These are phyloP conservation scores for Scelioninae gen. 1 DNA, from an alignment of 2,888 invertebrate genomes.

Conservation along the genomic window DNA sequence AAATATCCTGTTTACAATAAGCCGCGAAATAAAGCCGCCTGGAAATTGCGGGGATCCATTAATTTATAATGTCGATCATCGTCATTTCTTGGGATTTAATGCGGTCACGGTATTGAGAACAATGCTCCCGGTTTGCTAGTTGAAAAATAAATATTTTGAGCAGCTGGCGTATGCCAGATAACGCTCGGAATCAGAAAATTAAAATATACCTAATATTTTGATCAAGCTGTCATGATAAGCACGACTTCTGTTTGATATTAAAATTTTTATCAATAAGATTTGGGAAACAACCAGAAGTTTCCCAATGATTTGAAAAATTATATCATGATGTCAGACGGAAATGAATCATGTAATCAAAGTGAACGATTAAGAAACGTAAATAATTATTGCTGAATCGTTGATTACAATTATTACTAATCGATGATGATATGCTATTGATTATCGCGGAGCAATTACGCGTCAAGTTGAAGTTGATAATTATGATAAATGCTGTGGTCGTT, in stretches of 20 bases:
- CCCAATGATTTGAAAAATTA: too few species aligned
- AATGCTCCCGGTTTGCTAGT: conserved; percentile 42
- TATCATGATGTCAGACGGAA: not conserved
- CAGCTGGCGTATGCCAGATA: conserved; percentile 50
- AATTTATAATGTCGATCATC: conserved; percentile 60
- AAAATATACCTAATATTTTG: conserved; percentile 43
- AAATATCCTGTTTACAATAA: conserved; percentile 69
- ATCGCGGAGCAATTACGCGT: conserved; percentile 54
- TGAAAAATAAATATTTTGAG: not conserved
- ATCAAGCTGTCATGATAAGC: conserved; percentile 4
- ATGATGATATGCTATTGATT: conserved; percentile 48
- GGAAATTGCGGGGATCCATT: conserved; percentile 64
- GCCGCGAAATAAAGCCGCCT: conserved; percentile 62
- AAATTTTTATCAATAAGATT: not conserved
- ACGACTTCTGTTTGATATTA: not conserved
- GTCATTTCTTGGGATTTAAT: conserved; percentile 36
- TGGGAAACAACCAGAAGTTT: not conserved
- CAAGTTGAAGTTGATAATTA: conserved; percentile 39
- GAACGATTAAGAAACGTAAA: not conserved
- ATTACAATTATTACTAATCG: conserved; percentile 51
- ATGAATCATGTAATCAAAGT: not conserved
- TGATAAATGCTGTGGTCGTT: conserved; percentile 47
- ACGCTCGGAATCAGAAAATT: conserved; percentile 38
- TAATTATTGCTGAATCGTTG: conserved; percentile 33
- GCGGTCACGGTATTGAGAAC: conserved; percentile 32